Conservation (phyloP, 1,140 invertebrate species). For the Orchesella cincta region DNA sequence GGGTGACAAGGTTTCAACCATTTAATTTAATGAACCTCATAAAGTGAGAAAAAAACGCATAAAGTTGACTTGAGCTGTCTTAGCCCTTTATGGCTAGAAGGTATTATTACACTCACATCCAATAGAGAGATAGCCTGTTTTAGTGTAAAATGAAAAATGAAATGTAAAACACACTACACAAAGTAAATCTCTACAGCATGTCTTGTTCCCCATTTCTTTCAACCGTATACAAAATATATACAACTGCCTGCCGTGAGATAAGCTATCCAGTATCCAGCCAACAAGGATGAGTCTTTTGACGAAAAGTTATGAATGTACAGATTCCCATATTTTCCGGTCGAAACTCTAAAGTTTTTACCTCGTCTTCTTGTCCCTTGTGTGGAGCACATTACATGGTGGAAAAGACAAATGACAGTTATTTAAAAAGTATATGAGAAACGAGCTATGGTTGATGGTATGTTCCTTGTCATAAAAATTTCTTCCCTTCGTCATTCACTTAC, state of each 20-base stretch:
- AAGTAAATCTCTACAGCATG: background rate
- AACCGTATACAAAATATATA: too few species aligned
- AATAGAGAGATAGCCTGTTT: background rate
- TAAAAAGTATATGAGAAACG: background rate
- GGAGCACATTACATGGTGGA: background rate
- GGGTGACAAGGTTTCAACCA: conserved; percentile 13
- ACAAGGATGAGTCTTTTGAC: too few species aligned
- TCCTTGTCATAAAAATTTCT: background rate
- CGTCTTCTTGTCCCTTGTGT: background rate
- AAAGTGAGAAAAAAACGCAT: conserved; percentile 22
- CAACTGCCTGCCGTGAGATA: too few species aligned
- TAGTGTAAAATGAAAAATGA: background rate
- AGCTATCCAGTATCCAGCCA: too few species aligned
- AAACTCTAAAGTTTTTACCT: too few species aligned
- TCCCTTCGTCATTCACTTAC: background rate
- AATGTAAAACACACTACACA: background rate
- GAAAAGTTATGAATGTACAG: too few species aligned
- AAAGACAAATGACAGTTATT: background rate
- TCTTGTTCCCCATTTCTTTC: too few species aligned
- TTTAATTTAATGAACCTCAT: conserved; percentile 26
- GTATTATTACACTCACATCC: background rate
- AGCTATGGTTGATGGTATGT: too few species aligned
- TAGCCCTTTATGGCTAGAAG: background rate
- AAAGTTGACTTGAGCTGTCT: conserved; percentile 1
- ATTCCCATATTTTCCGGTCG: too few species aligned